These are phyloP conservation scores for Vanessa cardui DNA, from an alignment of 2,888 invertebrate genomes.

Conservation along the genomic window DNA sequence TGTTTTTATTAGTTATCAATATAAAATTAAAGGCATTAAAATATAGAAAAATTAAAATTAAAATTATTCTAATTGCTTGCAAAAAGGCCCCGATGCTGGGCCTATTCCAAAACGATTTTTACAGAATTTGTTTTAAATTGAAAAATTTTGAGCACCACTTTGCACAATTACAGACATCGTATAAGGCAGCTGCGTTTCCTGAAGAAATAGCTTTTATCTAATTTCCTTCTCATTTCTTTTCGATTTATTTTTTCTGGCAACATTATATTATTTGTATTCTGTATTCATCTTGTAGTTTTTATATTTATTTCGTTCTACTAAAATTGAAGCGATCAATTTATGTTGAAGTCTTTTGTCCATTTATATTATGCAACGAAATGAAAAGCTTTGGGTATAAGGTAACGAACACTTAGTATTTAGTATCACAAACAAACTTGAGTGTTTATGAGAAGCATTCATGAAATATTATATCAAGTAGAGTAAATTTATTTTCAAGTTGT, in stretches of 20 bases:
- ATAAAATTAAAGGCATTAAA: too few species aligned
- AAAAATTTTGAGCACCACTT: constrained; percentile 38
- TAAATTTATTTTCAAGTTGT: too few species aligned
- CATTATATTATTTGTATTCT: constrained; percentile 7
- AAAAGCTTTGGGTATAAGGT: too few species aligned
- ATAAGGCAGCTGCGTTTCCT: constrained; percentile 60
- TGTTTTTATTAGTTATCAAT: too few species aligned
- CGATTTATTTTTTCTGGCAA: constrained; percentile 43
- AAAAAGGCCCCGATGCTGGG: not conserved
- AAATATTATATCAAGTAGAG: too few species aligned
- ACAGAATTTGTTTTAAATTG: constrained; percentile 35
- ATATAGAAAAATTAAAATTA: too few species aligned
- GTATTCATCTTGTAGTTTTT: not conserved
- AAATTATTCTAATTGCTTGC: too few species aligned
- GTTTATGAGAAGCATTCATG: too few species aligned
- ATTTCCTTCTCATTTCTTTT: constrained; percentile 67
- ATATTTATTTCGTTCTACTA: not conserved
- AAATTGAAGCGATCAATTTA: not conserved
- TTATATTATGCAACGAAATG: too few species aligned
- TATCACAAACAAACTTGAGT: too few species aligned
- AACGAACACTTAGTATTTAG: too few species aligned
- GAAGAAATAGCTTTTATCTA: constrained; percentile 60
- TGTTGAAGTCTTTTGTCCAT: too few species aligned
- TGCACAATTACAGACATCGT: constrained; percentile 37
- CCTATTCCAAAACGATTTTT: not conserved